Evolutionary conservation across 2,888 invertebrate species (phyloP), one percentile per base, ranked within the genome.

Genomic region (Epirrhoe tristata): DNA sequence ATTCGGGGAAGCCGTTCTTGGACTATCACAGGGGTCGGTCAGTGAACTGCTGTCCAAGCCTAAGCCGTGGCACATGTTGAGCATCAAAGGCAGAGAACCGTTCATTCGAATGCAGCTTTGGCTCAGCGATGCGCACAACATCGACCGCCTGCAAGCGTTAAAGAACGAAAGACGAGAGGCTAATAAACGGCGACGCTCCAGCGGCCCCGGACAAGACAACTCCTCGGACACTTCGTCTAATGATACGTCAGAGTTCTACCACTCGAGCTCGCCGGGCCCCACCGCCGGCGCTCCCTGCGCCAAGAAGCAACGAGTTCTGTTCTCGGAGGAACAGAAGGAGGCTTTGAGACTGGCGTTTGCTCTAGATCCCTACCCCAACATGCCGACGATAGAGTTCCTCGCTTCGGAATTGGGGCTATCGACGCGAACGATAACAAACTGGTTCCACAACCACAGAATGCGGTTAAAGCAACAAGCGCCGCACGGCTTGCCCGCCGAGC

Each of bases 401-500:
- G 98, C 99, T 36, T 95, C 96, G 36, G 98, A 99, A 88, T 93
- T 99, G 63, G 97, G 96, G 7, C 94, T 99, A 50, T 98, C 98
- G 6, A 97, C 98, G 58, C 95, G 99, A 76, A 99, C 99, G 62
- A 99, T 99, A 81, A 99, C 99, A 69, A 99, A 99, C 91, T 99
- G 99, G 99, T 99, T 99, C 95, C 99, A 99, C 94, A 99, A 99
- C 88, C 99, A 99, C 87, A 96, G 99, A 79, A 99, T 99, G 98
- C 95, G 99, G 71, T 95, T 98, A 84, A 99, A 99, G 91, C 98
- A 98, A 84, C 97, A 97, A 83, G 96, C 96, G 60, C 97, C 97
- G 1, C 97, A 97, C 80, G 96, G 96, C 0, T 94, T 96, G 31
- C 95, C 96, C 0, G 96, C 96, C 58, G 95, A 96, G 65, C 96